These are phyloP conservation scores for Lysiphlebus fabarum DNA, from an alignment of 1,140 invertebrate genomes.

Conservation along the genomic window DNA sequence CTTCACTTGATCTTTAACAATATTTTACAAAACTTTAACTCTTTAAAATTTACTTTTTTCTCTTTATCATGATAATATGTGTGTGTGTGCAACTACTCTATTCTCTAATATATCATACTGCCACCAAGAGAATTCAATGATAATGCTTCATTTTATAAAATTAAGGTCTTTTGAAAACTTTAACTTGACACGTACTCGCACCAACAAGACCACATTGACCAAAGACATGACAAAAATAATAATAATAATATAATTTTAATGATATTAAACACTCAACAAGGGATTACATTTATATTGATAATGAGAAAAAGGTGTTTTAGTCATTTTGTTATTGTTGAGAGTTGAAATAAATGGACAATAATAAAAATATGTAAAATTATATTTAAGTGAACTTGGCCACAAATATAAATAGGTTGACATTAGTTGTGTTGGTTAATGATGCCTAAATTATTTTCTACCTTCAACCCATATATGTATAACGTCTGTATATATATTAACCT, in stretches of 20 bases:
- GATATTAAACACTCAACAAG: no score
- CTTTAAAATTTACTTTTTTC: neutral
- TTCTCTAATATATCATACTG: neutral
- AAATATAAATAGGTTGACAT: slow-evolving; percentile 17
- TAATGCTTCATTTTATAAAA: slow-evolving; percentile 18
- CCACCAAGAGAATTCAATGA: slow-evolving; percentile 1
- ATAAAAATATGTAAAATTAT: slow-evolving; percentile 9
- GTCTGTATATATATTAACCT: slow-evolving; percentile 16
- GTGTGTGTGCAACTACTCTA: no score
- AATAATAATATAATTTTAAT: no score
- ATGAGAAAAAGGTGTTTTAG: no score
- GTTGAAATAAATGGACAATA: neutral
- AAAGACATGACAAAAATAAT: slow-evolving; percentile 3
- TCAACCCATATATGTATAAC: neutral
- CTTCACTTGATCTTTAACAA: no score
- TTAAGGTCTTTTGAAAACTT: slow-evolving; percentile 14
- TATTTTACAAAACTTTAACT: no score
- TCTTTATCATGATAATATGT: no score
- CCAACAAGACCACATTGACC: slow-evolving; percentile 10
- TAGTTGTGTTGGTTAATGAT: slow-evolving; percentile 19
- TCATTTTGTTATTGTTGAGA: no score
- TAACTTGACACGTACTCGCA: neutral
- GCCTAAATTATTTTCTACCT: slow-evolving; percentile 13
- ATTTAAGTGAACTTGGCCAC: slow-evolving; percentile 11
- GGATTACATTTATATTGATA: no score